These are phyloP conservation scores for Hirtodrosophila alboralis DNA, from an alignment of 2,888 invertebrate genomes.

Conservation along the genomic window DNA sequence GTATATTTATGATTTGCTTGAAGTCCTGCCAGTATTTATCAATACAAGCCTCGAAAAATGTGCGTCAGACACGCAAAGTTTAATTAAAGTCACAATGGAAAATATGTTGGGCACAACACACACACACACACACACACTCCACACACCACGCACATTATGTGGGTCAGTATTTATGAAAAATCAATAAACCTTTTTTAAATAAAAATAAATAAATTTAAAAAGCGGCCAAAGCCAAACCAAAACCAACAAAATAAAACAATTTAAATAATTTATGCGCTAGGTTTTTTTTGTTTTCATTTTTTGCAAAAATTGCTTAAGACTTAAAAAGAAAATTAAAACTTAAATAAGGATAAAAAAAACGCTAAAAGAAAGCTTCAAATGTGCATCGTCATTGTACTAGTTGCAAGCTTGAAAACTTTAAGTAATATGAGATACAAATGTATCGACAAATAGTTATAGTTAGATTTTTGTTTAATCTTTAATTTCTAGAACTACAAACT, in stretches of 20 bases:
- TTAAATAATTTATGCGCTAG: constrained; percentile 13
- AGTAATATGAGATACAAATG: too few relatives aligned
- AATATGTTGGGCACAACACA: constrained; percentile 50
- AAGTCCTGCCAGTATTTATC: constrained; percentile 14
- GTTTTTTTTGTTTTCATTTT: constrained; percentile 13
- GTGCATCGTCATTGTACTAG: constrained; percentile 17
- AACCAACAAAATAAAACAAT: constrained; percentile 21
- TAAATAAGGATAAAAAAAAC: constrained; percentile 19
- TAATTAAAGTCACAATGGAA: constrained; percentile 73
- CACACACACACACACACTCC: constrained; percentile 17
- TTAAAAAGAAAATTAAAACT: constrained; percentile 1
- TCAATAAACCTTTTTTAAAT: constrained; percentile 51
- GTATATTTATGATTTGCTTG: constrained; percentile 56
- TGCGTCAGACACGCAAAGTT: constrained; percentile 60
- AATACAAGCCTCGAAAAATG: constrained; percentile 40
- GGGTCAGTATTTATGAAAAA: constrained; percentile 66
- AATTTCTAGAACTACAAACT: too few relatives aligned
- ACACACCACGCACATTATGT: constrained; percentile 48
- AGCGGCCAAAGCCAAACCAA: constrained; percentile 21
- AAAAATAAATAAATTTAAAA: constrained; percentile 11
- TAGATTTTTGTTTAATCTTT: too few relatives aligned
- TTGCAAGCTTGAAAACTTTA: neutral
- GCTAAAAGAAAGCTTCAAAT: constrained; percentile 21
- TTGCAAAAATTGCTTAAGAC: constrained; percentile 15
- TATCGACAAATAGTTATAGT: too few relatives aligned